Evolutionary conservation across 1,140 invertebrate species (phyloP), one percentile per base, ranked within the genome.

Genomic region (Leptinotarsa lineolata): DNA sequence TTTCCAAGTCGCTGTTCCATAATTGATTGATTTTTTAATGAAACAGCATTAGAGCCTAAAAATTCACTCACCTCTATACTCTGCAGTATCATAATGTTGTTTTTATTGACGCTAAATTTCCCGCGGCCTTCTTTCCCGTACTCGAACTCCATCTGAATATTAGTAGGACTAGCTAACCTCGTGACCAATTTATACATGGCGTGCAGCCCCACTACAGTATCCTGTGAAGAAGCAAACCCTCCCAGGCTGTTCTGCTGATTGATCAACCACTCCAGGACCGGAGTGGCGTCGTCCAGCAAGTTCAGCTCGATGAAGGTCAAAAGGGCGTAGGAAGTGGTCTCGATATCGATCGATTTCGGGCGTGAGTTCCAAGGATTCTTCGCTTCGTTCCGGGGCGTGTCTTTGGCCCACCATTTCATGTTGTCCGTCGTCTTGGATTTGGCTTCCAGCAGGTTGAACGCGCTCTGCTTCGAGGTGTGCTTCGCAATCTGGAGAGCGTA

Each of bases 401-500:
- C 76, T 74, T 83, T 83, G 5, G 85, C 83, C 90, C 89, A 91
- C 84, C 89, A 88, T 74, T 86, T 87, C 72, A 83, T 80, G 24
- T 85, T 87, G 65, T 86, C 86, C 76, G 81, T 79, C 15, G 83
- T 78, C 60, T 87, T 84, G 13, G 89, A 86, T 82, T 86, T 73
- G 4, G 85, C 83, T 76, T 94, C 89, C 11, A 95, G 82, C 58
- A 89, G 85, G 74, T 90, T 88, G 76, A 94, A 91, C n/a, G 90
- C 90, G 4, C 86, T 80, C 65, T 90, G 87, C 78, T 90, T 90
- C 8, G 88, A 87, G 2, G 88, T 86, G 85, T 95, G 92, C 59
- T 91, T 88, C 2, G 94, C 92, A 58, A 95, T 80, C 80, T 93
- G 90, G 0, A 97, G 85, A 0, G 90, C 92, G 79, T 95, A 94